phyloP scores from a whole-genome alignment of 2,888 invertebrate species.

The Platycheirus rosarum region DNA sequence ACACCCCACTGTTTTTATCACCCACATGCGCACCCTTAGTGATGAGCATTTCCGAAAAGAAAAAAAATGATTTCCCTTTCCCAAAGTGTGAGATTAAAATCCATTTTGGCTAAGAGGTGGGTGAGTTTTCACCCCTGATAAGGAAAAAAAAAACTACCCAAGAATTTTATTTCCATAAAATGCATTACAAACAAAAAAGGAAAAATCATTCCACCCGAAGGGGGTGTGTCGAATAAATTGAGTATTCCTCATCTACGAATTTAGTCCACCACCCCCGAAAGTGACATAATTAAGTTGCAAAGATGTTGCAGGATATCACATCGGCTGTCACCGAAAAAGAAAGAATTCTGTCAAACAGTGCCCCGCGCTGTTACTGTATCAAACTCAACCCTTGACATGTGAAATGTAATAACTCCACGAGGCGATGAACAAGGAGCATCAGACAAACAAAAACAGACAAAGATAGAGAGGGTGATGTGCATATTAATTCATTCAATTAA shows the following conservation, averaged over 20 bases:
- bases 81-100: conserved; percentile 60
- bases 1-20: conserved; percentile 31
- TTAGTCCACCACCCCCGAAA: conserved; percentile 32
- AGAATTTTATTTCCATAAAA: conserved; percentile 14
- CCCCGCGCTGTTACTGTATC: conserved; percentile 7
- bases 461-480: conserved; percentile 37
- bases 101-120: conserved; percentile 25
- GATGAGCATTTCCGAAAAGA: conserved; percentile 39
- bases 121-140: conserved; percentile 30
- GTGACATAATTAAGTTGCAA: conserved; percentile 66
- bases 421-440: conserved; percentile 1
- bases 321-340: conserved; percentile 31
- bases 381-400: conserved; percentile 26
- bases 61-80: conserved; percentile 44
- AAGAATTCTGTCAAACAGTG: conserved; percentile 21
- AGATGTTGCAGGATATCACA: conserved; percentile 43
- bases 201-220: neutral
- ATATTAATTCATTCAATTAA: conserved; percentile 68
- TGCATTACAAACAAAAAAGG: conserved; percentile 10
- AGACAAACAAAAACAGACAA: conserved; percentile 24
- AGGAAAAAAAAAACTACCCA: conserved; percentile 9
- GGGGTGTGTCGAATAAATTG: conserved; percentile 35
- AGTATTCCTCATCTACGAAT: conserved; percentile 14
- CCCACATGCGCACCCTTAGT: conserved; percentile 50
- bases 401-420: conserved; percentile 8